Conservation (phyloP, 2,113 vertebrate species). For the Tetrao urogallus region DNA sequence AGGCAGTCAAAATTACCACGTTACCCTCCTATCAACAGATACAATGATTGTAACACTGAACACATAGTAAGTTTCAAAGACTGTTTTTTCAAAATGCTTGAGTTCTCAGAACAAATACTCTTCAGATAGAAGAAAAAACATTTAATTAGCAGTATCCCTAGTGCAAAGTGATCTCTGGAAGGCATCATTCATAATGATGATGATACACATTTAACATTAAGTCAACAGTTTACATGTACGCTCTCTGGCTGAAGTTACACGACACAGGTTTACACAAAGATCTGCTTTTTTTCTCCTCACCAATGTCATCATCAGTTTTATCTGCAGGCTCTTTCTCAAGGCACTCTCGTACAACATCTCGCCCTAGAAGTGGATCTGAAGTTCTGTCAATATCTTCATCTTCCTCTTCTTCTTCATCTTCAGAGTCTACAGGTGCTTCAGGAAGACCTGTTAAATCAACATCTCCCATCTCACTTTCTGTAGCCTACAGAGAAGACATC, state of each 20-base stretch:
- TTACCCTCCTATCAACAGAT: neutral
- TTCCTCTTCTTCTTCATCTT: slow-evolving; percentile 97
- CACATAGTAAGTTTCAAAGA: neutral
- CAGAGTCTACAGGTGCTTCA: slow-evolving; percentile 95
- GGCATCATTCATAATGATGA: neutral
- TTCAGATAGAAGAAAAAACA: neutral
- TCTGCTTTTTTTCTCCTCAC: slow-evolving; percentile 71
- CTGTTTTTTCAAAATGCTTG: neutral
- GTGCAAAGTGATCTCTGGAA: neutral
- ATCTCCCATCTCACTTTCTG: slow-evolving; percentile 95
- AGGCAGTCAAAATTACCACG: neutral
- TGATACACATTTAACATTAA: neutral
- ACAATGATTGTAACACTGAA: neutral
- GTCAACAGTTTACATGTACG: neutral
- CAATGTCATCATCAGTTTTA: slow-evolving; percentile 95
- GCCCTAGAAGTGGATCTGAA: slow-evolving; percentile 86
- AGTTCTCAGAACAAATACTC: neutral
- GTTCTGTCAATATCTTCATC: slow-evolving; percentile 96
- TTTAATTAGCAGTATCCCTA: neutral
- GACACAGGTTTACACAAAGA: neutral
- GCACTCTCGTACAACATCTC: slow-evolving; percentile 95
- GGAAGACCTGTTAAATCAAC: slow-evolving; percentile 96
- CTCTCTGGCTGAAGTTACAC: neutral
- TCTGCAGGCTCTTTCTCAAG: slow-evolving; percentile 95
- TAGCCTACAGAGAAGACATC: slow-evolving; percentile 82